Base-by-base conservation (phyloP, 2,888 invertebrate genomes). In the Ormia ochracea region DNA sequence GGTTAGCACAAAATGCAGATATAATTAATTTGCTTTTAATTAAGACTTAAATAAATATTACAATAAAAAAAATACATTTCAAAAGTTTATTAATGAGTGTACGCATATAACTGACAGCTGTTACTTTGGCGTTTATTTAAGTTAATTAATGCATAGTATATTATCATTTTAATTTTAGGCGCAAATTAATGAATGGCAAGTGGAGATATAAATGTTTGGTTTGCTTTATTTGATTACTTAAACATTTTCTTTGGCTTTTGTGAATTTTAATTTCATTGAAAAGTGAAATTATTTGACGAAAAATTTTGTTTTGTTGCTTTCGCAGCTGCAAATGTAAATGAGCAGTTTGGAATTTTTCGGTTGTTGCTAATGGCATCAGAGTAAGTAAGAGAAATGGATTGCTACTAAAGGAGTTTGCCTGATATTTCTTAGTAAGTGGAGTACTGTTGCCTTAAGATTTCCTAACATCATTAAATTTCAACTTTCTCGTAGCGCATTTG, bases 301-400 rank as follows among this genome's bases (percentile, higher is more conserved):
- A 66, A 75, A 68, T 66, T 68, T 52, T 3, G n/a, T n/a, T n/a
- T n/a, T n/a, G n/a, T 33, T n/a, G 14, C 36, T 43, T 36, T 4
- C 0, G 1, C n/a, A 43, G 17, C 43, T 61, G 17, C 3, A 52
- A 23, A 17, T 17, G 23, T 19, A 54, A 41, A 36, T 0, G 9
- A n/a, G 41, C 31, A 58, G 14, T 48, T 28, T 2, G 7, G 10
- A 66, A 26, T 26, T n/a, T 75, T 50, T 59, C 6, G 33, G 33
- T 17, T 74, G 36, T 43, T 66, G 31, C 33, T 75, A 52, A 68
- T 52, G 50, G 26, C 59, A 66, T 19, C 50, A 52, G n/a, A 41
- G 43, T 66, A 66, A 58, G 58, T 65, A 31, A 58, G 43, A 74
- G 58, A 58, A 66, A 58, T 66, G 58, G 45, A 28, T 73, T 65